These are phyloP conservation scores for Benitochromis conjunctus DNA, from an alignment of 2,113 vertebrate genomes.

Conservation along the genomic window DNA sequence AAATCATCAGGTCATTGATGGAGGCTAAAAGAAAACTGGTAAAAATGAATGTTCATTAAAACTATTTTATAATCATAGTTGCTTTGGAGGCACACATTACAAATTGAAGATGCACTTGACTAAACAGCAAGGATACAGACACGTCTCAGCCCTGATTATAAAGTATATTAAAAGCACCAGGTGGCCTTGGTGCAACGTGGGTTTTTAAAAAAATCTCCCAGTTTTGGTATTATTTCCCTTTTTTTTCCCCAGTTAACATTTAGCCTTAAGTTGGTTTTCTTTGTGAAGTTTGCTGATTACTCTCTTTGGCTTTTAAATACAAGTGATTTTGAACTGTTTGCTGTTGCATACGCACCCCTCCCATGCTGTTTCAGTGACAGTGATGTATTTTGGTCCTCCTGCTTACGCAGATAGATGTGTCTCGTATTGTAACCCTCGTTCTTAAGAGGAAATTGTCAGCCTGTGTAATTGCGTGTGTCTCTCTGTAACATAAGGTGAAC, in stretches of 20 bases:
- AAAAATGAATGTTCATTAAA: neutral
- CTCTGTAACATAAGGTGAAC: neutral
- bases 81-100: neutral
- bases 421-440: neutral
- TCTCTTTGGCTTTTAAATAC: neutral
- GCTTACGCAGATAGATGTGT: neutral
- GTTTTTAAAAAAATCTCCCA: fast-evolving
- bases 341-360: neutral
- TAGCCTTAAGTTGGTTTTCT: neutral
- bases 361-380: neutral
- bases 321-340: neutral
- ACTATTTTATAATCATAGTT: neutral
- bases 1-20: neutral
- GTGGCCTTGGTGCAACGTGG: neutral
- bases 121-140: neutral
- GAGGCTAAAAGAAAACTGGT: neutral
- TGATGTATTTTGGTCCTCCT: neutral
- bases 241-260: neutral
- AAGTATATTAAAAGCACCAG: neutral
- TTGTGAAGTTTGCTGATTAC: neutral
- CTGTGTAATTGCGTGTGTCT: neutral
- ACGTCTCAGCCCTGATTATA: neutral
- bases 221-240: neutral
- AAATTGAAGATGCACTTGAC: neutral
- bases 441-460: neutral